phyloP scores from a whole-genome alignment of 1,140 invertebrate genomes.

The Laodelphax striatellus region DNA sequence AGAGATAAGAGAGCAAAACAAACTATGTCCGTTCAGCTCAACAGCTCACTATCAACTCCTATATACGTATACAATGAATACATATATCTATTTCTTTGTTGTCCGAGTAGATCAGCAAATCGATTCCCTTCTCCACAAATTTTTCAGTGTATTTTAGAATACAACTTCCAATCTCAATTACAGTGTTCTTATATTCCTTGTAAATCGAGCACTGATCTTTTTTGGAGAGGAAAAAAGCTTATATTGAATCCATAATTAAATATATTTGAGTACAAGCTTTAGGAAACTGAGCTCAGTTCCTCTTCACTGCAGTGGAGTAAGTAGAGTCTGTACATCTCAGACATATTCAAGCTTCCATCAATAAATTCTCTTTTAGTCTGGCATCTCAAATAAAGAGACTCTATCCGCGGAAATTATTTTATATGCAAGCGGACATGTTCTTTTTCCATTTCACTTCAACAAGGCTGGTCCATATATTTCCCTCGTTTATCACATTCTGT shows the following conservation, averaged over 20 bases:
- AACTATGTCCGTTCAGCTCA: too few species aligned
- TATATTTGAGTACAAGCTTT: background rate
- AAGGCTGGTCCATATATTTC: background rate
- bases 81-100: too few species aligned
- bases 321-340: background rate
- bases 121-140: too few species aligned
- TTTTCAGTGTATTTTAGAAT: background rate
- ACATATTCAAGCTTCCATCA: background rate
- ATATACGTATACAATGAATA: too few species aligned
- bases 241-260: background rate
- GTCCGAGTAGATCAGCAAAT: too few species aligned
- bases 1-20: too few species aligned
- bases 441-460: background rate
- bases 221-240: background rate
- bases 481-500: background rate
- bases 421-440: background rate
- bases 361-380: background rate
- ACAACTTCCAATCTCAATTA: background rate
- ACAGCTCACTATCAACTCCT: too few species aligned
- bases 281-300: background rate
- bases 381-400: background rate
- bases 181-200: background rate
- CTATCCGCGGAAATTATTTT: background rate
- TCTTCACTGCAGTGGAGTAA: background rate
- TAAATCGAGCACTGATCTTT: background rate